Evolutionary conservation across 2,113 vertebrate genomes (phyloP), one percentile per base, ranked within the genome.

Genomic region (Burhinus bistriatus): DNA sequence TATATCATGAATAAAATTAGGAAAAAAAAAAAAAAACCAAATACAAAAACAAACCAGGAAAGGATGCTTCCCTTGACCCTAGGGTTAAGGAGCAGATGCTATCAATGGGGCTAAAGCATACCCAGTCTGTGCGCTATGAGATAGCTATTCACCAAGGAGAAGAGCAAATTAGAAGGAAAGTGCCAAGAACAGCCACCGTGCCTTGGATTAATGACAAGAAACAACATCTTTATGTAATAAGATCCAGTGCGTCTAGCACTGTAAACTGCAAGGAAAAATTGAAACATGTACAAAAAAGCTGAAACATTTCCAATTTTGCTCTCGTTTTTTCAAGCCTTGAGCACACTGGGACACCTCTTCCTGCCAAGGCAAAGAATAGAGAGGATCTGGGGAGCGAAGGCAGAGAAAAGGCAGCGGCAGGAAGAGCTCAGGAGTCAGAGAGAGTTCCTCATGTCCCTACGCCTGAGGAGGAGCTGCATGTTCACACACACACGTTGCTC

Each of bases 141-240:
- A 91, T 45, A 94, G 47, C 87, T 93, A 47, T 73, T 93, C 93
- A 91, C 87, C 38, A 83, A 87, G 91, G 62, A 90, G 76, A 96
- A 69, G 18, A 83, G 90, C 69, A 92, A 80, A 93, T 94, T 92
- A 93, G 59, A 83, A 93, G 47, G 55, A 80, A 91, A 82, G 66
- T 83, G 95, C 92, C 95, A 97, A 87, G 85, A 93, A 92, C 88
- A 97, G 91, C 73, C 93, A 97, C 83, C 20, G 3, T 93, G 95
- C 70, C 49, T 97, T 97, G 96, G 87, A 97, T 92, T 95, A 96
- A 97, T 95, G 93, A 96, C 96, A 97, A 96, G 96, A 97, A 97
- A 90, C 83, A 96, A 95, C 85, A 89, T 95, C 86, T 96, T 96
- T 94, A 93, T 96, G 81, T 86, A 95, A 95, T 87, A 96, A 88